Evolutionary conservation across 1,140 invertebrate species (phyloP).

Genomic region (Carcinoscorpius rotundicauda): DNA sequence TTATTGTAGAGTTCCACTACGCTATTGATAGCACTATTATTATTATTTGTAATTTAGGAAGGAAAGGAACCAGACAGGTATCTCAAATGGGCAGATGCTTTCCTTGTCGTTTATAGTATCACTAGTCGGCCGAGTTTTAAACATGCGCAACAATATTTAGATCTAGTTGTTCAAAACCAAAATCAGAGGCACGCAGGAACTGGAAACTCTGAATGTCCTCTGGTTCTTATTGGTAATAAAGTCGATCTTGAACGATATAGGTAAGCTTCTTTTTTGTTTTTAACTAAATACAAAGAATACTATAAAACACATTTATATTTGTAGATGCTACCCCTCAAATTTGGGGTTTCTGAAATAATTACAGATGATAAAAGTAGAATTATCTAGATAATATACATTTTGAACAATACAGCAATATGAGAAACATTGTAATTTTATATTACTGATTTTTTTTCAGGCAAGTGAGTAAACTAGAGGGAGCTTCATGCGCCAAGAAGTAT

Average conservation of each 20-base stretch:
- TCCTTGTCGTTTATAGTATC: constrained; percentile 36
- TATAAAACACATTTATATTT: too few species aligned
- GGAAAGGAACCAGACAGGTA: constrained; percentile 33
- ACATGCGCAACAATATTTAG: constrained; percentile 32
- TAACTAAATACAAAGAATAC: too few species aligned
- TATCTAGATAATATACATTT: too few species aligned
- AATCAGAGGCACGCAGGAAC: constrained; percentile 23
- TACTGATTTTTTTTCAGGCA: constrained; percentile 23
- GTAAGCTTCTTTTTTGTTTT: constrained; percentile 20
- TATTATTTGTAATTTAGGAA: constrained; percentile 11
- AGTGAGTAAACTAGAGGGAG: constrained; percentile 32
- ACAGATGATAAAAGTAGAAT: too few species aligned
- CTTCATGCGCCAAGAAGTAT: constrained; percentile 27
- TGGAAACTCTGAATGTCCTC: constrained; percentile 25
- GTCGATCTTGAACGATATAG: constrained; percentile 38
- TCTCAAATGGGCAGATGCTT: constrained; percentile 36
- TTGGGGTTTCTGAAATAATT: too few species aligned
- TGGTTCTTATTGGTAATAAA: constrained; percentile 38
- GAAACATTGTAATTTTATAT: too few species aligned
- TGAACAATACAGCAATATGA: too few species aligned
- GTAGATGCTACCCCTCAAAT: too few species aligned
- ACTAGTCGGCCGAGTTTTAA: constrained; percentile 33
- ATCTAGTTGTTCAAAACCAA: constrained; percentile 26
- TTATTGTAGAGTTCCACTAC: too few species aligned
- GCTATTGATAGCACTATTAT: background rate